Percentiles rank a stretch among this genome's conserved stretches.
These are phyloP conservation scores for Pteropus alecto DNA, from an alignment of 2,113 vertebrate genomes.

Conservation along the genomic window DNA sequence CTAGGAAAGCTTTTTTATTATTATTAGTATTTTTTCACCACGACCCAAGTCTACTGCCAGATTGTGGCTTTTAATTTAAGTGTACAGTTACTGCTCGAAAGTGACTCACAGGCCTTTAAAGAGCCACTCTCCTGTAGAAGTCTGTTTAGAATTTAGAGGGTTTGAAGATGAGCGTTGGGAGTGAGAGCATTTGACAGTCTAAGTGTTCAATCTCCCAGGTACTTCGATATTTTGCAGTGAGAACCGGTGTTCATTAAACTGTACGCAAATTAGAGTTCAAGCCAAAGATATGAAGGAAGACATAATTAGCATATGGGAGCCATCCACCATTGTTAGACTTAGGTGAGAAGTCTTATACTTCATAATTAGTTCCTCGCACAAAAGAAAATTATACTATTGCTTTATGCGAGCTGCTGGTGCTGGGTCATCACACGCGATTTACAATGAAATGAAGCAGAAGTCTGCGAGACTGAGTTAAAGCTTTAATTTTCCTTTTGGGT, in stretches of 20 bases:
- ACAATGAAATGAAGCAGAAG: constrained; percentile 80
- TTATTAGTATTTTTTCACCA: neutral
- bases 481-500: constrained; percentile 73
- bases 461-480: constrained; percentile 69
- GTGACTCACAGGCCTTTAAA: neutral
- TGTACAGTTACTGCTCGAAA: constrained; percentile 17
- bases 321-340: constrained; percentile 47
- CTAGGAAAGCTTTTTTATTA: neutral
- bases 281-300: constrained; percentile 74
- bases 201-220: constrained; percentile 51
- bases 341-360: constrained; percentile 73
- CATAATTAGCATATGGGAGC: constrained; percentile 70
- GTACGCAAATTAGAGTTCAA: constrained; percentile 80
- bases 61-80: constrained; percentile 41
- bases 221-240: constrained; percentile 60
- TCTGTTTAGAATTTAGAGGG: neutral
- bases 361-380: constrained; percentile 62
- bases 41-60: neutral
- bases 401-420: constrained; percentile 55
- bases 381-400: constrained; percentile 62
- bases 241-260: constrained; percentile 69
- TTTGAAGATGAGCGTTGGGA: neutral
- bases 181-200: constrained; percentile 15
- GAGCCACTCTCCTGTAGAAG: constrained; percentile 18
- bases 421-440: constrained; percentile 74